A percentile compares a stretch with the other conserved stretches of the same genome.
These are phyloP conservation scores for Hymenochirus boettgeri DNA, from an alignment of 2,113 vertebrate species.

Conservation along the genomic window DNA sequence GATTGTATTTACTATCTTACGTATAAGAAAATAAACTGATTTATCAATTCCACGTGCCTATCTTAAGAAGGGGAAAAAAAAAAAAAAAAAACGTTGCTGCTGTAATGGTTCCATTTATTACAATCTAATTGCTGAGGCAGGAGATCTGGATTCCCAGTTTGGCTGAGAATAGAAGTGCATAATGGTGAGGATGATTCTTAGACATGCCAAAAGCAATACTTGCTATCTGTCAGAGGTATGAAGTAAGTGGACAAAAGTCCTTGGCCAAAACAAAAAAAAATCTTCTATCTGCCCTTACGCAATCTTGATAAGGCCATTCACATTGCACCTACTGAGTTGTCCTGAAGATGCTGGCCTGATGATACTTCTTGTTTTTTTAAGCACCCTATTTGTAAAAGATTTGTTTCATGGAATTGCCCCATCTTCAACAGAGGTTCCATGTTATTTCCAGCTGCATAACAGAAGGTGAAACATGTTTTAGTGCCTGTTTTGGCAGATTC, in stretches of 20 bases:
- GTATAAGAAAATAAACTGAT: neutral
- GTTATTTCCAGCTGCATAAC: conserved; percentile 95
- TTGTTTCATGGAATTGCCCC: conserved; percentile 95
- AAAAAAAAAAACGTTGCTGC: too few species aligned
- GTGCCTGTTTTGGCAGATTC: conserved; percentile 87
- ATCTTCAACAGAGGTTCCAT: conserved; percentile 94
- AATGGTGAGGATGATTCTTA: conserved; percentile 1
- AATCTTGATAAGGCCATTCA: neutral
- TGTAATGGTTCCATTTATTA: too few species aligned
- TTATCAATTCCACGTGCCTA: neutral
- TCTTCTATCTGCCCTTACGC: neutral
- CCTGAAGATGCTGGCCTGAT: neutral
- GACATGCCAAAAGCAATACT: conserved; percentile 30
- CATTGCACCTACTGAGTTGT: neutral
- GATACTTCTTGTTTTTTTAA: neutral
- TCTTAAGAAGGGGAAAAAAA: too few species aligned
- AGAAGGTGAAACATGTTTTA: conserved; percentile 96
- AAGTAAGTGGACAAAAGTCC: neutral
- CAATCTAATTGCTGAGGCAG: neutral
- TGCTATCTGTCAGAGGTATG: conserved; percentile 9
- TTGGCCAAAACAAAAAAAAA: neutral
- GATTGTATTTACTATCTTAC: too few species aligned
- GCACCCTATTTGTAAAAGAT: conserved; percentile 94
- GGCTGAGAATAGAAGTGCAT: conserved; percentile 4
- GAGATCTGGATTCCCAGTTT: conserved; percentile 8